These are phyloP conservation scores for Furcifer pardalis DNA, from an alignment of 2,797 vertebrate species.

Conservation along the genomic window DNA sequence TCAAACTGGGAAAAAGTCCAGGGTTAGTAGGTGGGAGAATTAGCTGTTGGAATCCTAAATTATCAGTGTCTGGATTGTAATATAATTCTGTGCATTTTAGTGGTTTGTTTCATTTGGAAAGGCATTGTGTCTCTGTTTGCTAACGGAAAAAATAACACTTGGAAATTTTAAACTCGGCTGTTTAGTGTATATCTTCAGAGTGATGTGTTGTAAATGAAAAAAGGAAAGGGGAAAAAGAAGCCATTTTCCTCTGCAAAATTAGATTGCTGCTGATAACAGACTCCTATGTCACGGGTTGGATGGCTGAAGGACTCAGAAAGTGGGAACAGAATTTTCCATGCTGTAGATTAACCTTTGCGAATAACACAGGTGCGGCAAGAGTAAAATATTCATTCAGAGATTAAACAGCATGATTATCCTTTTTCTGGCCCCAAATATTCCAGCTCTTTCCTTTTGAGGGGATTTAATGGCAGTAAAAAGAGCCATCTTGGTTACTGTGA, in stretches of 20 bases:
- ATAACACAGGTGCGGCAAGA: neutral
- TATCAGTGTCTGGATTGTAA: slow-evolving; percentile 51
- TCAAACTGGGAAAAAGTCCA: slow-evolving; percentile 51
- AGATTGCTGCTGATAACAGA: neutral
- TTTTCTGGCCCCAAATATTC: slow-evolving; percentile 2
- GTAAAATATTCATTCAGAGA: slow-evolving; percentile 1
- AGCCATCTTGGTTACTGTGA: neutral
- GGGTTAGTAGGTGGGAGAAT: neutral
- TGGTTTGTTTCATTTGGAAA: slow-evolving; percentile 42
- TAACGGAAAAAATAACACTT: slow-evolving; percentile 23
- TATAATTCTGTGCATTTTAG: slow-evolving; percentile 47
- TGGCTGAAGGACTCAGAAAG: slow-evolving; percentile 7
- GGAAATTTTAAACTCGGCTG: slow-evolving; percentile 28
- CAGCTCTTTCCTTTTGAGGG: slow-evolving; percentile 1
- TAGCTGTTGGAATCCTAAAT: slow-evolving; percentile 37
- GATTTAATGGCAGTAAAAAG: neutral
- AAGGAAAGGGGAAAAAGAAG: neutral
- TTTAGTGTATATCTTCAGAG: neutral
- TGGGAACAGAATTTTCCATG: neutral
- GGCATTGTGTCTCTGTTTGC: slow-evolving; percentile 27
- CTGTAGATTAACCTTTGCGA: slow-evolving; percentile 8
- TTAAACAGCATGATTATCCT: neutral
- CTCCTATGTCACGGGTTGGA: neutral
- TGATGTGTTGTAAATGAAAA: neutral
- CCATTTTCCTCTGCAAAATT: neutral